These are phyloP conservation scores for Hephaestus fuliginosus DNA, from an alignment of 2,797 vertebrate genomes.

Conservation along the genomic window DNA sequence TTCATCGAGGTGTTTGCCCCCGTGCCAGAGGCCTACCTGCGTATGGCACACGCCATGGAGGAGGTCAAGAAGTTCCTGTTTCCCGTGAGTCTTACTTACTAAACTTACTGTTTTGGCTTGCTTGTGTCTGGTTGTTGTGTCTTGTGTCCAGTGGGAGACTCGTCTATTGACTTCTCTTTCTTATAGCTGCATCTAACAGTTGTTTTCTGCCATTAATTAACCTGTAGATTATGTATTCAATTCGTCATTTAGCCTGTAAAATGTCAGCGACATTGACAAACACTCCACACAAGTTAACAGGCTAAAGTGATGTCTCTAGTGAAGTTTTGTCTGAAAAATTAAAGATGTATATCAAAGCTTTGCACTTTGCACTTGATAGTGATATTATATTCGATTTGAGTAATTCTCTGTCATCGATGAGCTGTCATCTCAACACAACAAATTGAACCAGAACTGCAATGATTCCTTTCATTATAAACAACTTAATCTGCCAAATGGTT, in stretches of 20 bases:
- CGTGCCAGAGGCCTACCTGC: conserved; percentile 94
- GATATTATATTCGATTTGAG: background rate
- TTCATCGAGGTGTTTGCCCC: conserved; percentile 98
- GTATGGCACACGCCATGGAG: conserved; percentile 98
- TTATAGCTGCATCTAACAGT: background rate
- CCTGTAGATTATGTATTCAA: background rate
- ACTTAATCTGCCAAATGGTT: background rate
- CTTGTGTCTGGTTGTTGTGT: background rate
- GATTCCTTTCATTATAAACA: background rate
- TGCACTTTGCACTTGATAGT: background rate
- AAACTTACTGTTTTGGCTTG: background rate
- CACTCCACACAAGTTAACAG: background rate
- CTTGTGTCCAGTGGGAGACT: no score
- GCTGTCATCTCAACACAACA: background rate
- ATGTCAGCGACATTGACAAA: conserved; percentile 1
- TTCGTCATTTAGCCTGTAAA: background rate
- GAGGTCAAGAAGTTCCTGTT: conserved; percentile 99
- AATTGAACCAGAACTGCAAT: background rate
- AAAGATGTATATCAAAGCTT: background rate
- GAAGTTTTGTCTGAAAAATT: no score
- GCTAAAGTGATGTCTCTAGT: background rate
- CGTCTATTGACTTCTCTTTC: background rate
- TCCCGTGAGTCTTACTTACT: conserved; percentile 89
- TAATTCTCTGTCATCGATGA: background rate
- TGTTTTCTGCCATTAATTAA: background rate